Evolutionary conservation across 2,113 vertebrate genomes (phyloP).

Genomic region (Nettapus auritus): DNA sequence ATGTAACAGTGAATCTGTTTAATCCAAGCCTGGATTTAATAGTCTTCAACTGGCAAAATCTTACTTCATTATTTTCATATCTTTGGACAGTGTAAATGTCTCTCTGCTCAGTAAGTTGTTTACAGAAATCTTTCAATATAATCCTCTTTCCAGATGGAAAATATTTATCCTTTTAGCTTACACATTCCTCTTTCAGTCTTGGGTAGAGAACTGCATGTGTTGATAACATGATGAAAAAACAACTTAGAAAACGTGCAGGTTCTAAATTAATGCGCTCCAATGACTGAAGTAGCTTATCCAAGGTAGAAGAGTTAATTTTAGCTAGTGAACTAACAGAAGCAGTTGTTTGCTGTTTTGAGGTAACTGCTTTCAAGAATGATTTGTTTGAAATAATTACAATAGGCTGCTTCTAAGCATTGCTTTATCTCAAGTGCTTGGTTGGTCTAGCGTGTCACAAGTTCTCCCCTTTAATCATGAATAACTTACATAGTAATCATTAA

Average conservation of each 20-base stretch:
- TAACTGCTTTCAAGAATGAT: background rate
- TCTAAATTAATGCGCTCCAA: background rate
- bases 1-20: background rate
- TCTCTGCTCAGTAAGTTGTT: background rate
- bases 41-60: constrained; percentile 1
- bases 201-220: background rate
- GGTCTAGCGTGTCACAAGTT: background rate
- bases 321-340: background rate
- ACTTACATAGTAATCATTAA: background rate
- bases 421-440: background rate
- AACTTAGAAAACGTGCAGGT: background rate
- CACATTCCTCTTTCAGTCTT: background rate
- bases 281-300: background rate
- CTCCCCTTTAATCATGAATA: background rate
- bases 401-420: background rate
- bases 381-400: background rate
- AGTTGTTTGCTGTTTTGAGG: background rate
- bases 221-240: background rate
- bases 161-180: constrained; percentile 25
- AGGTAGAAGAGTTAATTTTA: constrained; percentile 7
- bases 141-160: constrained; percentile 7
- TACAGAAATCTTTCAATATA: constrained; percentile 17
- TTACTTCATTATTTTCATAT: constrained; percentile 3
- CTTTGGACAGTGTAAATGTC: constrained; percentile 10
- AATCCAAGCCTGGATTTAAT: background rate